phyloP scores from a whole-genome alignment of 2,113 vertebrate genomes.

The Sclerurus mexicanus region DNA sequence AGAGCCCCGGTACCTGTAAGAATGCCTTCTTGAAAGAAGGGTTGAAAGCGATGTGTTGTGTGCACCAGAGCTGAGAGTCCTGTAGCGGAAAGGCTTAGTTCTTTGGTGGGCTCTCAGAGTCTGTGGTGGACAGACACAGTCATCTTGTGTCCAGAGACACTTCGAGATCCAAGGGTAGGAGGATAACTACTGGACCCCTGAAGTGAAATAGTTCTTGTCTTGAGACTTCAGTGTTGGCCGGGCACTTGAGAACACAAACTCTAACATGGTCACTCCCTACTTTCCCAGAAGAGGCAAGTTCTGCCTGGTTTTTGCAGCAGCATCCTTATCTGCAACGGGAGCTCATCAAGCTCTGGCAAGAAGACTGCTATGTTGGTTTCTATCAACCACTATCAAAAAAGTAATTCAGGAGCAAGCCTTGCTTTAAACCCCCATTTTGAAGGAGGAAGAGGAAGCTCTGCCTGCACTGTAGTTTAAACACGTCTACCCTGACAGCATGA shows the following conservation, averaged over 20 bases:
- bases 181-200: neutral
- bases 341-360: neutral
- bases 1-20: neutral
- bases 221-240: neutral
- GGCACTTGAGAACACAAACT: neutral
- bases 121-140: neutral
- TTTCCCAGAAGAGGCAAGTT: neutral
- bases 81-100: neutral
- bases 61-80: neutral
- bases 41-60: neutral
- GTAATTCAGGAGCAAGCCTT: neutral
- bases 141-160: neutral
- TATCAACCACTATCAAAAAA: neutral
- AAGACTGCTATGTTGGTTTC: neutral
- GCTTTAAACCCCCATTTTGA: neutral
- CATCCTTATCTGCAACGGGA: neutral
- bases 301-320: neutral
- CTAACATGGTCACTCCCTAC: neutral
- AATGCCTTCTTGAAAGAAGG: neutral
- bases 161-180: neutral
- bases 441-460: neutral
- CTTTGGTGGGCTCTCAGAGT: neutral
- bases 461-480: neutral
- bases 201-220: neutral
- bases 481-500: neutral